phyloP scores from a whole-genome alignment of 2,888 invertebrate genomes.

The Chloroclystis v-ata region DNA sequence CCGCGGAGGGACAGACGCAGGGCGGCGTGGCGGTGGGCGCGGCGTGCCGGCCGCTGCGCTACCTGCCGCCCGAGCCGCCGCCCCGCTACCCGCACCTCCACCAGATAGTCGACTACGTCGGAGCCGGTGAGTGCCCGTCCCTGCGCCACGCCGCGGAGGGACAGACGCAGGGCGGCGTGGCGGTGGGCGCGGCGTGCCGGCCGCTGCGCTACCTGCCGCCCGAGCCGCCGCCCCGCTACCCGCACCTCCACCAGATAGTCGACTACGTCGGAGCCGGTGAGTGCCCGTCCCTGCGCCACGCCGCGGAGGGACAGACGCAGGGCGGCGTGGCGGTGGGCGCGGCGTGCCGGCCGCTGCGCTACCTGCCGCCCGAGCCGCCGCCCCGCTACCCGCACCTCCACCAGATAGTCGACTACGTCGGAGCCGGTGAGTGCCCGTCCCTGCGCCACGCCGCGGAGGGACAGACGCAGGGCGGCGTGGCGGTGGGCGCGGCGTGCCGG shows the following conservation, averaged over 20 bases:
- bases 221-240: conserved; percentile 34
- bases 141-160: conserved; percentile 39
- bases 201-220: conserved; percentile 55
- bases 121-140: conserved; percentile 41
- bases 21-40: conserved; percentile 29
- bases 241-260: conserved; percentile 51
- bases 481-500: conserved; percentile 30
- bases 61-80: conserved; percentile 47
- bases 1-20: conserved; percentile 36
- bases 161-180: conserved; percentile 37
- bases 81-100: conserved; percentile 40
- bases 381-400: conserved; percentile 40
- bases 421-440: conserved; percentile 41
- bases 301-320: conserved; percentile 32
- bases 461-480: conserved; percentile 37
- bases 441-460: not conserved
- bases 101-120: conserved; percentile 63
- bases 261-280: conserved; percentile 62
- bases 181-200: conserved; percentile 30
- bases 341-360: conserved; percentile 42
- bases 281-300: conserved; percentile 9
- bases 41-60: conserved; percentile 42
- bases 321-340: conserved; percentile 28
- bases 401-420: conserved; percentile 62
- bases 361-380: conserved; percentile 47